Percentiles rank a stretch among this genome's conserved stretches.
Evolutionary conservation across 2,113 vertebrate genomes (phyloP).

Genomic region (Pterocles burchelli): DNA sequence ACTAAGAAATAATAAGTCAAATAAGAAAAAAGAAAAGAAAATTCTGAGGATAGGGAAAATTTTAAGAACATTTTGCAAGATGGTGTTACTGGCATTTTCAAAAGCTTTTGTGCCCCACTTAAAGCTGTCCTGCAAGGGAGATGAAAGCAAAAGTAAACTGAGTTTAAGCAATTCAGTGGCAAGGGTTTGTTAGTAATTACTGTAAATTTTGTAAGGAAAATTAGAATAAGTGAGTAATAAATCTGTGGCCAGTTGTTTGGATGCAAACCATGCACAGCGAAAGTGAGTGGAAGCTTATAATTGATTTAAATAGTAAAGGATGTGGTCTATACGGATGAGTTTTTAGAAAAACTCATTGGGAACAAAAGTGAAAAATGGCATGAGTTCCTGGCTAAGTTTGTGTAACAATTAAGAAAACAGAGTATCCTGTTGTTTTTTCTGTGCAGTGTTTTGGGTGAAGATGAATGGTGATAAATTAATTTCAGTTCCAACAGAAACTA

Average conservation of each 20-base stretch:
- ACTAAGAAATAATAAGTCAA: neutral
- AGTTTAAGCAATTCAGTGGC: neutral
- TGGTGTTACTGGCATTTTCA: neutral
- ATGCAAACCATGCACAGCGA: neutral
- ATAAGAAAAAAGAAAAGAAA: neutral
- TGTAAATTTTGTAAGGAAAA: neutral
- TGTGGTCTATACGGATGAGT: neutral
- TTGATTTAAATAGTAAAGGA: neutral
- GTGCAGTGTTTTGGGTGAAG: neutral
- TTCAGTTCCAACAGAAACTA: neutral
- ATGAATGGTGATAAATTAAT: neutral
- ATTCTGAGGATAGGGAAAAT: neutral
- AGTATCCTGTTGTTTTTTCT: neutral
- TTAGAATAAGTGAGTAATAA: neutral
- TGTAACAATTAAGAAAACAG: neutral
- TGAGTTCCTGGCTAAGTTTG: neutral
- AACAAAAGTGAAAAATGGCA: neutral
- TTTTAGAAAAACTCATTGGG: neutral
- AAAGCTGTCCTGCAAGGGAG: neutral
- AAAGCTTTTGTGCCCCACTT: neutral
- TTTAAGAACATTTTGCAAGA: neutral
- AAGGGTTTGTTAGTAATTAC: neutral
- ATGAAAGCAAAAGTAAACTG: neutral
- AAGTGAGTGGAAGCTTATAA: neutral
- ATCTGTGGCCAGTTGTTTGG: neutral